Conservation (phyloP, 2,113 vertebrate species). For the Burhinus oedicnemus region DNA sequence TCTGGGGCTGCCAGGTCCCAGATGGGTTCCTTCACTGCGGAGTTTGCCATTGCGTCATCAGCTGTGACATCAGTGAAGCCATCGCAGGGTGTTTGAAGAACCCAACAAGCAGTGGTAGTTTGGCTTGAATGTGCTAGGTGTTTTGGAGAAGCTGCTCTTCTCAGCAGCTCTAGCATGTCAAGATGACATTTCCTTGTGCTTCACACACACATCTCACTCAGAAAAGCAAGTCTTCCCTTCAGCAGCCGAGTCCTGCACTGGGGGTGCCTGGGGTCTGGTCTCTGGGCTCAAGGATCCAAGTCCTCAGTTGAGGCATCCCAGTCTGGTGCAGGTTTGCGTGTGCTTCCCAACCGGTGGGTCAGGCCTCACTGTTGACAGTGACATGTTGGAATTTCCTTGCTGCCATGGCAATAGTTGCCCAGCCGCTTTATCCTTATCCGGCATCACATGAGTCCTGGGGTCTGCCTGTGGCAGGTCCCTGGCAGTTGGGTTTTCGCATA, state of each 20-base stretch:
- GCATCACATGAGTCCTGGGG: neutral
- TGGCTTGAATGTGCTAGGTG: neutral
- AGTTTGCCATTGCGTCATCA: neutral
- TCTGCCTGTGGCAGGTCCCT: neutral
- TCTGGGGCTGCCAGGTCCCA: neutral
- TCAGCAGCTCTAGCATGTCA: neutral
- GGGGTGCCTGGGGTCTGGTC: neutral
- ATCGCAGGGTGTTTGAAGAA: neutral
- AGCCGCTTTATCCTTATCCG: neutral
- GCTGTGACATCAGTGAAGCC: neutral
- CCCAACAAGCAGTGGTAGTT: neutral
- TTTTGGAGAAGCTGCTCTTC: neutral
- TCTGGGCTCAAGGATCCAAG: neutral
- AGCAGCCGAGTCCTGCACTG: neutral
- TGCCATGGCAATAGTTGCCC: neutral
- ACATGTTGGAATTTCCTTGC: neutral
- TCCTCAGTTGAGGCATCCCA: neutral
- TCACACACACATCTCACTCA: rapidly evolving
- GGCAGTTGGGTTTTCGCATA: neutral
- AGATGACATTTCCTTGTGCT: neutral
- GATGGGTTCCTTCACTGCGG: neutral
- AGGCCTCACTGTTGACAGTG: rapidly evolving
- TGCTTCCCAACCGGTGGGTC: rapidly evolving
- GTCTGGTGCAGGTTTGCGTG: neutral
- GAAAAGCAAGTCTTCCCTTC: neutral